Evolutionary conservation across 2,797 vertebrate species (phyloP).

Genomic region (Ctenosaura bakeri): DNA sequence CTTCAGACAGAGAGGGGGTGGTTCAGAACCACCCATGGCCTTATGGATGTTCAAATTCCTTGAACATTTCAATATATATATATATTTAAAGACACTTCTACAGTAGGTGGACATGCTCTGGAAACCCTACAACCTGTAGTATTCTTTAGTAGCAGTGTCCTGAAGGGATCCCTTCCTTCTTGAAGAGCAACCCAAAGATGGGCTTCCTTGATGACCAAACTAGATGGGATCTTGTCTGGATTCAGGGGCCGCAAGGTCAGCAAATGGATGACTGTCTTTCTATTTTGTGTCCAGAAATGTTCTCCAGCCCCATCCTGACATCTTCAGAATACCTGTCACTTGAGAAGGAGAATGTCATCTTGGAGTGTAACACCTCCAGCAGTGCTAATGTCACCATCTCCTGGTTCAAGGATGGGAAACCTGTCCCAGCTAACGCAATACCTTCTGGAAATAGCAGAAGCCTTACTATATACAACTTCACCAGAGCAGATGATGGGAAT

Average conservation of each 20-base stretch:
- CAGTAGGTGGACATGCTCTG: too few species aligned
- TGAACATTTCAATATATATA: too few species aligned
- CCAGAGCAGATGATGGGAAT: background rate
- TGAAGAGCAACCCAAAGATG: too few species aligned
- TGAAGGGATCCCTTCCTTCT: background rate
- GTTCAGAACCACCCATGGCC: too few species aligned
- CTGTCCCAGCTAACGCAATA: background rate
- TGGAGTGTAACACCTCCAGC: constrained; percentile 38
- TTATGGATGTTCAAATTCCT: too few species aligned
- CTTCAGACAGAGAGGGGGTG: too few species aligned
- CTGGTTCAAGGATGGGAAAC: constrained; percentile 21
- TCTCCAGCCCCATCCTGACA: background rate
- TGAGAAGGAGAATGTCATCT: background rate
- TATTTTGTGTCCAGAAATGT: background rate
- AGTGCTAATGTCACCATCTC: background rate
- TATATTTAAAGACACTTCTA: too few species aligned
- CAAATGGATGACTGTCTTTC: background rate
- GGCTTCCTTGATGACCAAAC: background rate
- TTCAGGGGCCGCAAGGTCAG: background rate
- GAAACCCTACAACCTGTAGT: too few species aligned
- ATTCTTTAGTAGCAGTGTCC: too few species aligned
- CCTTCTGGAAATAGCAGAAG: background rate
- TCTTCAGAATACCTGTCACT: accelerated
- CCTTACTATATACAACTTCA: background rate
- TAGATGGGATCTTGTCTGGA: background rate